These are phyloP conservation scores for Ciconia nigra DNA, from an alignment of 2,797 vertebrate species.

Conservation along the genomic window DNA sequence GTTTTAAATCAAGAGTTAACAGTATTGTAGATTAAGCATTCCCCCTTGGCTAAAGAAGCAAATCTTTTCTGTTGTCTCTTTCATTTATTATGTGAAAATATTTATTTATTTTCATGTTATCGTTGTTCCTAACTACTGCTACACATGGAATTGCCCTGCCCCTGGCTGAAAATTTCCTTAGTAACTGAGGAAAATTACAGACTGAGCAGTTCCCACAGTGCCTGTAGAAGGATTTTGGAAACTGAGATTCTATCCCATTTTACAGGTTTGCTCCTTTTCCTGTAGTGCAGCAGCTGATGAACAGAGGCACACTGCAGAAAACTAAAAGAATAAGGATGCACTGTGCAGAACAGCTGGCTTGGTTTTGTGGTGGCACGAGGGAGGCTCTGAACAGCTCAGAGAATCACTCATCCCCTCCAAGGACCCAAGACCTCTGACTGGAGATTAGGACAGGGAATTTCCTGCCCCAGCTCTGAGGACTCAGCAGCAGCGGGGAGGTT, in stretches of 20 bases:
- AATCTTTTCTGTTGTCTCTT: neutral
- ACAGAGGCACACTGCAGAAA: neutral
- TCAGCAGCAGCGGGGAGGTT: neutral
- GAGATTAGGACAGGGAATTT: slow-evolving; percentile 3
- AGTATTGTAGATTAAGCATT: neutral
- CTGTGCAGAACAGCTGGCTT: neutral
- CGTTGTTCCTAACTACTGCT: neutral
- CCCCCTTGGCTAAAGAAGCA: neutral
- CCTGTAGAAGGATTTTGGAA: neutral
- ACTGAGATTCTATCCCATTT: neutral
- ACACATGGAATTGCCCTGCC: neutral
- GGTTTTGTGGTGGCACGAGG: neutral
- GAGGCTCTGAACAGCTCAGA: neutral
- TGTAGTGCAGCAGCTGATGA: neutral
- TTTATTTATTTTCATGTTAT: neutral
- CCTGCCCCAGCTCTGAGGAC: neutral
- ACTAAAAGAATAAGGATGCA: neutral
- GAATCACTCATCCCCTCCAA: neutral
- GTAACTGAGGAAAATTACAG: neutral
- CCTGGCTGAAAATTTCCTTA: neutral
- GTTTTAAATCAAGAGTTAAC: neutral
- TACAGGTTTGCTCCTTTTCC: neutral
- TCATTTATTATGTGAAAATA: neutral
- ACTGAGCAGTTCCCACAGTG: neutral
- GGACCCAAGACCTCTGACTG: neutral